phyloP scores from a whole-genome alignment of 1,140 invertebrate species.

The Lycorma delicatula region DNA sequence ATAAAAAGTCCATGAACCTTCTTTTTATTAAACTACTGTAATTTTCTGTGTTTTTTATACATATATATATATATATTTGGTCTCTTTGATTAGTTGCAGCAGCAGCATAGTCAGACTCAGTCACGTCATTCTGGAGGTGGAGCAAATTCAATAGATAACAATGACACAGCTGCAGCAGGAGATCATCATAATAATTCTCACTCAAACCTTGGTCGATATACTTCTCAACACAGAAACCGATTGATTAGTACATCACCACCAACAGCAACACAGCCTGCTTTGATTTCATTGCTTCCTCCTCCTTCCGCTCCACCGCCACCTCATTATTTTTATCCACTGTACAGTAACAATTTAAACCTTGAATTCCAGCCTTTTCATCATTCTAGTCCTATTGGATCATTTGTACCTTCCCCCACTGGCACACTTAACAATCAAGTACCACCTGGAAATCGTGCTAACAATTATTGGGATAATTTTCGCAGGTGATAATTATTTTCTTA shows the following conservation, averaged over 20 bases:
- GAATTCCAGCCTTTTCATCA: constrained; percentile 24
- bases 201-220: background rate
- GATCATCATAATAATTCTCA: background rate
- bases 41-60: no score
- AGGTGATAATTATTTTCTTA: no score
- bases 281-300: background rate
- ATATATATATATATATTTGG: no score
- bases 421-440: constrained; percentile 79
- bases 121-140: no score
- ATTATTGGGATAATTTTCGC: constrained; percentile 87
- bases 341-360: constrained; percentile 26
- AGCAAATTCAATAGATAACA: no score
- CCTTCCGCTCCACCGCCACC: background rate
- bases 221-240: no score
- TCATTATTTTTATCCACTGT: constrained; percentile 21
- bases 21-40: no score
- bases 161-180: constrained; percentile 3
- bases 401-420: constrained; percentile 4
- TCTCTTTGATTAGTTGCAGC: background rate
- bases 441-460: constrained; percentile 76
- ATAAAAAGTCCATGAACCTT: no score
- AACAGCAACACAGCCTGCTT: background rate
- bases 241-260: no score
- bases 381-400: constrained; percentile 17
- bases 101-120: no score